Conservation (phyloP, 2,113 vertebrate species). For the Sylvilagus bachmani region DNA sequence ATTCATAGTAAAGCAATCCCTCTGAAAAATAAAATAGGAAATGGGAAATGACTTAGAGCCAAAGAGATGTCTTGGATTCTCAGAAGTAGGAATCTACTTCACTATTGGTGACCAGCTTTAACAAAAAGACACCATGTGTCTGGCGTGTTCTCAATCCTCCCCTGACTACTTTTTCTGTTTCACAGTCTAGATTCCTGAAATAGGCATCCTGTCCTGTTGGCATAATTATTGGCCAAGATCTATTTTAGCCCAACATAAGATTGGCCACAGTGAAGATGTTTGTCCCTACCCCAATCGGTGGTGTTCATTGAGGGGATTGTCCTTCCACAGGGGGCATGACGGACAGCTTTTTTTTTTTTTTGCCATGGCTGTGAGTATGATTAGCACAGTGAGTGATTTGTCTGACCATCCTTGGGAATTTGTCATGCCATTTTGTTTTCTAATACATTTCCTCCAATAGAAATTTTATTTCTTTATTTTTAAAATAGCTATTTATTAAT, state of each 20-base stretch:
- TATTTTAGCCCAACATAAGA: background rate
- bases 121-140: background rate
- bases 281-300: background rate
- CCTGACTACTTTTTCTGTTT: slow-evolving; percentile 18
- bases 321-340: background rate
- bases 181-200: background rate
- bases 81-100: background rate
- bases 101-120: background rate
- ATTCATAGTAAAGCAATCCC: background rate
- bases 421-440: background rate
- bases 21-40: background rate
- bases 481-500: no score
- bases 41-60: background rate
- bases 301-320: background rate
- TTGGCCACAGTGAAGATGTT: background rate
- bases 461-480: no score
- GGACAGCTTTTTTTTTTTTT: background rate
- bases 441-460: background rate
- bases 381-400: background rate
- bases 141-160: background rate
- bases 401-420: background rate
- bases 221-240: background rate
- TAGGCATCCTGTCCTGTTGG: background rate
- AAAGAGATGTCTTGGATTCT: background rate
- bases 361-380: background rate